Conservation (phyloP, 1,140 invertebrate genomes). For the Trinorchestia longiramus region DNA sequence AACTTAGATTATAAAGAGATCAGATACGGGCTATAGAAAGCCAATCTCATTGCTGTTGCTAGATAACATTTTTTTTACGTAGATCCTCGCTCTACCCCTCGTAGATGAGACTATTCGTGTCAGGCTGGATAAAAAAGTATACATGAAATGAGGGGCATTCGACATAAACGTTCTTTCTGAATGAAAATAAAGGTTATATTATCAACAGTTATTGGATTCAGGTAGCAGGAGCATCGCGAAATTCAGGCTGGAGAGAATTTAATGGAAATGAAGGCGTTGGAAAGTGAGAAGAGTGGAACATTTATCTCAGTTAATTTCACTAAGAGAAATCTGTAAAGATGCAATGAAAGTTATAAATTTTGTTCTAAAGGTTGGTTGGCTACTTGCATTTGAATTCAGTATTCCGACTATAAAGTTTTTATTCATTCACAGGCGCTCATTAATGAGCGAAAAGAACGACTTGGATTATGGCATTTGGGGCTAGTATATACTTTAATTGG, state of each 20-base stretch:
- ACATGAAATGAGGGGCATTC: background rate
- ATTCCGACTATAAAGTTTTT: background rate
- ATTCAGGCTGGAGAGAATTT: background rate
- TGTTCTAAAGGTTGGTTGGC: background rate
- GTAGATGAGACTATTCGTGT: background rate
- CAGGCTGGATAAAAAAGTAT: background rate
- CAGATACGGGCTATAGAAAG: background rate
- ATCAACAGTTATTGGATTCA: background rate
- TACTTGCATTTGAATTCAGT: background rate
- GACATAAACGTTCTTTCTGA: background rate
- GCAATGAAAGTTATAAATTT: background rate
- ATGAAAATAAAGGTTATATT: conserved; percentile 2
- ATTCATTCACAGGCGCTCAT: background rate
- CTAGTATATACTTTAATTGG: background rate
- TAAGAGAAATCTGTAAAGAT: background rate
- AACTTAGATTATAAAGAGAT: background rate
- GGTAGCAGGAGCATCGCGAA: background rate
- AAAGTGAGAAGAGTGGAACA: background rate
- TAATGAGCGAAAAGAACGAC: background rate
- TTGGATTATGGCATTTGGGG: background rate
- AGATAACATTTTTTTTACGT: background rate
- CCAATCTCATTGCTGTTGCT: background rate
- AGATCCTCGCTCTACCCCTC: background rate
- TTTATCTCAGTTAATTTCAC: background rate
- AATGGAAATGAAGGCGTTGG: background rate